Evolutionary conservation across 2,113 vertebrate species (phyloP).

Genomic region (Potamarius usumacintae): DNA sequence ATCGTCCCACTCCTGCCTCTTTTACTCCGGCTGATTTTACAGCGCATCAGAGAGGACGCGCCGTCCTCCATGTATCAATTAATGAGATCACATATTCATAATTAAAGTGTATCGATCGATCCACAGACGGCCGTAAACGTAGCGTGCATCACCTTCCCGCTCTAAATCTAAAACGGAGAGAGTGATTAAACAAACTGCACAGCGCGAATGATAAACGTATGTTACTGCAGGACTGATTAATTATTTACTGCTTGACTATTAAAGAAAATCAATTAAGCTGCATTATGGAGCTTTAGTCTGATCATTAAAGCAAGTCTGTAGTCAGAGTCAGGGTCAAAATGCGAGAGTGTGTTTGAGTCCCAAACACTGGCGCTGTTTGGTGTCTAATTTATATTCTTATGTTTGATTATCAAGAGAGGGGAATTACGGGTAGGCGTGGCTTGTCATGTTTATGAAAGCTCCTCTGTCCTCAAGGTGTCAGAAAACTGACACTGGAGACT

Average conservation of each 20-base stretch:
- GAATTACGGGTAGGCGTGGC: not conserved
- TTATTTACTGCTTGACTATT: not conserved
- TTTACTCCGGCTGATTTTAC: not conserved
- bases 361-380: not conserved
- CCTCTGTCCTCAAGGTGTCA: not conserved
- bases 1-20: not conserved
- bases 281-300: not conserved
- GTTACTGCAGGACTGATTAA: not conserved
- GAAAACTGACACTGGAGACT: not conserved
- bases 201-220: not conserved
- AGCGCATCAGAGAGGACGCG: not conserved
- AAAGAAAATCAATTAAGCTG: not conserved
- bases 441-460: not conserved
- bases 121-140: constrained; percentile 16
- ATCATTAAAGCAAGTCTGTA: not conserved
- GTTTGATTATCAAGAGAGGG: not conserved
- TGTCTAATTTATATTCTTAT: not conserved
- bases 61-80: constrained; percentile 35
- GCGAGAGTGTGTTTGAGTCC: not conserved
- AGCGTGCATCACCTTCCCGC: constrained; percentile 9
- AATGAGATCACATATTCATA: constrained; percentile 54
- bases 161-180: no score
- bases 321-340: not conserved
- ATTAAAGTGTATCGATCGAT: constrained; percentile 48
- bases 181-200: not conserved